Base-by-base conservation (phyloP, 2,888 invertebrate species). In the Tortrix viridana region DNA sequence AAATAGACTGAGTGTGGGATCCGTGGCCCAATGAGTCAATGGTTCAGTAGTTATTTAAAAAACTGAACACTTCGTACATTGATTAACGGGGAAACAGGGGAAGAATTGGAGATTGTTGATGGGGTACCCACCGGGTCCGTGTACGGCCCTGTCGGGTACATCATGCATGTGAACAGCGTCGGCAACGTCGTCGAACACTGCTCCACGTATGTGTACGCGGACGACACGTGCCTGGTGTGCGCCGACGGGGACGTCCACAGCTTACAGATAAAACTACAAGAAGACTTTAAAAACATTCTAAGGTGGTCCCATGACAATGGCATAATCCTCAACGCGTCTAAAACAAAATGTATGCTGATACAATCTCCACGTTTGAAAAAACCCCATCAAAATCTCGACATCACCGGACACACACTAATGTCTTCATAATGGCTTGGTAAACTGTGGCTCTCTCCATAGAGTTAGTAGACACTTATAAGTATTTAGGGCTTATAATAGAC, bases 251-350 rank as follows among this genome's bases (percentile, higher is more conserved):
- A 37, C 37, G 7, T 37, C 2, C 37, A 2, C 12, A 14, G 1
- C 12, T 12, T 4, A 37, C 37, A 14, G 7, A 2, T 7, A 1
- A 37, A 37, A 9, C 14, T 37, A 14, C 37, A 14, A 14, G 37
- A 6, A 1, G 37, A 37, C 5, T 37, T 37, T 3, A 23, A 23
- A 5, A 23, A 3, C 4, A 14, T 37, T 12, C 37, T 53, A 1
- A 50, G 32, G 32, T 49, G 32, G 32, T 49, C 49, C 2, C 49
- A 26, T 22, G 49, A 49, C 18, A 49, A 49, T 32, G 32, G 49
- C 26, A 49, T 32, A 9, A 18, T 32, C 5, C 26, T 50, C 6
- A 50, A 50, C 18, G 18, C 18, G 1, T 26, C 18, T 22, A 50
- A 50, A 18, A 49, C 32, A 1, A 32, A 49, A 49, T 14, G 16